A percentile compares a stretch with the other conserved stretches of the same genome.
Conservation (phyloP, 2,113 vertebrate genomes). For the Dascyllus trimaculatus region DNA sequence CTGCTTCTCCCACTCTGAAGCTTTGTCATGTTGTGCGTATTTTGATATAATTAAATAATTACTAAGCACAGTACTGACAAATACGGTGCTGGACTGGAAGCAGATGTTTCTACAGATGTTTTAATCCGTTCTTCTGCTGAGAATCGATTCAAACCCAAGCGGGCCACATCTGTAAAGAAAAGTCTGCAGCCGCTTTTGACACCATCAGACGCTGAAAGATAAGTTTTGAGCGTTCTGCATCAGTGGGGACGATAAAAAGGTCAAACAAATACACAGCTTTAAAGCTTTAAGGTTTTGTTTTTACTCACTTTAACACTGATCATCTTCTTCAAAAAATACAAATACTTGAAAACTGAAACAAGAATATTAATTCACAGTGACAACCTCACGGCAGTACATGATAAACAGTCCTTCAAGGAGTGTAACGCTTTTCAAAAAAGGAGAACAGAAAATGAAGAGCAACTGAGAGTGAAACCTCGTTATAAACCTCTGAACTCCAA, state of each 20-base stretch:
- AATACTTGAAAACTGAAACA: neutral
- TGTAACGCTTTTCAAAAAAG: neutral
- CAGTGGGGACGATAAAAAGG: neutral
- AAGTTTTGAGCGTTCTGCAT: neutral
- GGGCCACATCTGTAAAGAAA: neutral
- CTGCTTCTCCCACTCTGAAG: too few species aligned
- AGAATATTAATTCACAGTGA: slow-evolving; percentile 33
- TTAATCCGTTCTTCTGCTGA: neutral
- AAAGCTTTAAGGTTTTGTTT: neutral
- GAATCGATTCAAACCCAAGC: neutral
- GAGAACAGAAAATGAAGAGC: slow-evolving; percentile 2
- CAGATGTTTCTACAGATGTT: too few species aligned
- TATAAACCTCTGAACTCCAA: neutral
- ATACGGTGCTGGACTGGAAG: neutral
- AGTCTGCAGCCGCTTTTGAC: neutral
- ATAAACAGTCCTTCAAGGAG: slow-evolving; percentile 1
- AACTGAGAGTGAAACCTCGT: neutral
- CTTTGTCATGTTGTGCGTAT: too few species aligned
- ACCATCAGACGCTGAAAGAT: neutral
- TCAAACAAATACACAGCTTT: neutral
- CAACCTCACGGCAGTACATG: slow-evolving; percentile 20
- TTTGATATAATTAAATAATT: too few species aligned
- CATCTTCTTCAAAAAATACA: too few species aligned
- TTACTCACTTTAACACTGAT: neutral
- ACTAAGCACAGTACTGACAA: too few species aligned